Evolutionary conservation across 2,797 vertebrate genomes (phyloP), one percentile per base, ranked within the genome.

Genomic region (Dipus sagitta): DNA sequence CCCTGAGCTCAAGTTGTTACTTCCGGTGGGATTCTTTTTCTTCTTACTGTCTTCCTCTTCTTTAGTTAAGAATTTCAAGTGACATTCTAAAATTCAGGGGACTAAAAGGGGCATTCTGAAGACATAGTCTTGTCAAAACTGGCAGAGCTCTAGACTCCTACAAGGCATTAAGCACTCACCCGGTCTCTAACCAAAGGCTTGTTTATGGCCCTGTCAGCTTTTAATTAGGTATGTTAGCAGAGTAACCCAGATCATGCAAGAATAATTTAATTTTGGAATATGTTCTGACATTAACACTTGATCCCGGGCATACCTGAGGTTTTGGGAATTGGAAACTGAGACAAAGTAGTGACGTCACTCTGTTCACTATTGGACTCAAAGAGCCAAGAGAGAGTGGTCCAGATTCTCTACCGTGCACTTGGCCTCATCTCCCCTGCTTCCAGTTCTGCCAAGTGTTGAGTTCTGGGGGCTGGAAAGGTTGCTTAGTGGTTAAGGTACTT

Each of bases 271-370:
- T 90, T 93, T 95, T 70, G 83, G 26, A 90, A 90, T 86, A 89
- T 60, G 11, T 68, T 65, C 85, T 75, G 32, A n/a, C 72, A 82
- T 92, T 94, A 95, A 80, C 24, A 92, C 80, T 88, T 88, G 42
- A 92, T 84, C 74, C 75, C 89, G 42, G 28, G 38, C 88, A 20
- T 93, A 70, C 78, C 67, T 94, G 68, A n/a, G 94, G 62, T 88
- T 86, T 65, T 91, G 71, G 32, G 77, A 75, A 93, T 52, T 86
- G 23, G 62, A 95, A 96, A 62, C 60, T 54, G 76, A 93, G 94
- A 82, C 76, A 88, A 76, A 92, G 65, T 72, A 76, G 88, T 74
- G 60, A 95, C n/a, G 32, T 91, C 81, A 83, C 2, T 10, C n/a
- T 83, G 64, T 75, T 76, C 2, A 10, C 24, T 83, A 58, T 71